Evolutionary conservation across 2,113 vertebrate species (phyloP).

Genomic region (Periophthalmus modestus): DNA sequence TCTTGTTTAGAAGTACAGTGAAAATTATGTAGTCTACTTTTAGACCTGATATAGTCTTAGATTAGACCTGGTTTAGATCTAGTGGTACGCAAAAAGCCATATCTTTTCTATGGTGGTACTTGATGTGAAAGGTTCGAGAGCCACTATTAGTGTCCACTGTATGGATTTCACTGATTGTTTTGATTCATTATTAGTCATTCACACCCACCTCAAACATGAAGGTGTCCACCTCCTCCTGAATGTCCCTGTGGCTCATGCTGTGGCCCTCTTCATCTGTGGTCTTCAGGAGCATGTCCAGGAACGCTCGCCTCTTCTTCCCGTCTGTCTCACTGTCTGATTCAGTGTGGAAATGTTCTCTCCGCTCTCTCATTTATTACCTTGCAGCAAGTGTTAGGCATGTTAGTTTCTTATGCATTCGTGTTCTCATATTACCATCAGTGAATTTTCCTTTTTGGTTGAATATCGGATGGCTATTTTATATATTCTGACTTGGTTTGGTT

Average conservation of each 20-base stretch:
- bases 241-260: slow-evolving; percentile 80
- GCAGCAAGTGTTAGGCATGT: background rate
- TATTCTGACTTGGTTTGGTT: background rate
- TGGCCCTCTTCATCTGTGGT: slow-evolving; percentile 85
- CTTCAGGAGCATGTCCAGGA: slow-evolving; percentile 90
- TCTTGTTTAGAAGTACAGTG: too few relatives aligned
- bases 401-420: background rate
- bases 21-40: too few relatives aligned
- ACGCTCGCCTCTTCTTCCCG: slow-evolving; percentile 80
- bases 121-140: too few relatives aligned
- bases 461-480: background rate
- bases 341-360: slow-evolving; percentile 39
- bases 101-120: too few relatives aligned
- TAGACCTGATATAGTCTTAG: too few relatives aligned
- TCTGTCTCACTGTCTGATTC: slow-evolving; percentile 50
- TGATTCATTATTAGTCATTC: background rate
- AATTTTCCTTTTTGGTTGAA: background rate
- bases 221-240: slow-evolving; percentile 95
- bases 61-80: too few relatives aligned
- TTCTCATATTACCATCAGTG: background rate
- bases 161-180: background rate
- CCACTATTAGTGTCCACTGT: too few relatives aligned
- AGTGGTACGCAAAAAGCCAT: too few relatives aligned
- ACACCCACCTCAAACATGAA: slow-evolving; percentile 93
- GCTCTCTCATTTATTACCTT: slow-evolving; percentile 86